A percentile compares a stretch with the other conserved stretches of the same genome.
Conservation (phyloP, 2,888 invertebrate species). For the Cheilosia vulpina region DNA sequence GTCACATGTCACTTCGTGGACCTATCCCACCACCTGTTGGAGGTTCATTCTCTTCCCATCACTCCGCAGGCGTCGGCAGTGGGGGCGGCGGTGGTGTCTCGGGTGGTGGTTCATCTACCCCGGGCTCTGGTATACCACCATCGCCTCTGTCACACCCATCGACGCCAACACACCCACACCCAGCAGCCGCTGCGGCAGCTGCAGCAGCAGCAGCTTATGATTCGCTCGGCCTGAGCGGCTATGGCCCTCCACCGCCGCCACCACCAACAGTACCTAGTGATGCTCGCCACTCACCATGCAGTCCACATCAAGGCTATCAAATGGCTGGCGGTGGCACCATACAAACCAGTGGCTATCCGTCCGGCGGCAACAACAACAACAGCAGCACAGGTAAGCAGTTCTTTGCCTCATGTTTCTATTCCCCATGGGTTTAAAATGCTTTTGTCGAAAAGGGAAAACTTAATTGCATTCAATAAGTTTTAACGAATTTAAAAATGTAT, state of each 20-base stretch:
- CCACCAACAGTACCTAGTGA: conserved; percentile 78
- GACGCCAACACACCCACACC: conserved; percentile 76
- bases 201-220: conserved; percentile 83
- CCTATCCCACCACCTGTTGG: conserved; percentile 78
- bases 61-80: conserved; percentile 47
- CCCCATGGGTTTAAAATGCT: conserved; percentile 80
- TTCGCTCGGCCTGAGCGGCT: conserved; percentile 84
- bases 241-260: conserved; percentile 79
- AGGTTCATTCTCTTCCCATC: conserved; percentile 63
- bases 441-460: neutral
- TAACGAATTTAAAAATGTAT: conserved; percentile 47
- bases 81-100: conserved; percentile 50
- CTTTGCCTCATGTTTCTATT: conserved; percentile 82
- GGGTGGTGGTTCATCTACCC: conserved; percentile 52
- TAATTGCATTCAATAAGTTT: conserved; percentile 31
- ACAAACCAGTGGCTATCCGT: conserved; percentile 66
- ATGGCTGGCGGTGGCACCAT: conserved; percentile 73
- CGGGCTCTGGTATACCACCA: conserved; percentile 54
- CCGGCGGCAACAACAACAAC: conserved; percentile 65
- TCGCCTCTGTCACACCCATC: conserved; percentile 62
- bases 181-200: conserved; percentile 79
- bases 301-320: conserved; percentile 85
- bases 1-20: conserved; percentile 82
- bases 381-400: conserved; percentile 79
- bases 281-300: conserved; percentile 87